Conservation (phyloP, 1,140 invertebrate genomes). For the Araneus ventricosus region DNA sequence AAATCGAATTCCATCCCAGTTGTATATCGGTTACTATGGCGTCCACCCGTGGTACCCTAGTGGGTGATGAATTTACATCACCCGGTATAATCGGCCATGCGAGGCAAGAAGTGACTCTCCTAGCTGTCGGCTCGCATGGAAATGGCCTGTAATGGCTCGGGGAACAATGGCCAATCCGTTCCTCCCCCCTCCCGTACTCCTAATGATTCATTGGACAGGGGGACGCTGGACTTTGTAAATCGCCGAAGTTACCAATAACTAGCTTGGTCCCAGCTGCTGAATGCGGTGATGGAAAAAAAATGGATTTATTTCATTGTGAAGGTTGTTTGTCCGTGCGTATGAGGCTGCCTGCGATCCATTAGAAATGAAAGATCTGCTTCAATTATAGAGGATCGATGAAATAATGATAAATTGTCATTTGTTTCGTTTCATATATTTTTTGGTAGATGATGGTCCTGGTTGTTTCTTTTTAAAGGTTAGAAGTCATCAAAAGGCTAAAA, state of each 20-base stretch:
- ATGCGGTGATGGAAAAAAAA: neutral
- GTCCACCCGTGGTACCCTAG: neutral
- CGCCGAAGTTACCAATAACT: neutral
- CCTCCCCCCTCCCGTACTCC: neutral
- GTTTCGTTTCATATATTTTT: neutral
- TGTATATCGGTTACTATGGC: conserved; percentile 28
- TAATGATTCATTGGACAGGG: conserved; percentile 42
- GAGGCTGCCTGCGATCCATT: neutral
- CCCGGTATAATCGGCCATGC: conserved; percentile 47
- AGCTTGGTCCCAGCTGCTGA: neutral
- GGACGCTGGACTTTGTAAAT: neutral
- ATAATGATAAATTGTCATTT: conserved; percentile 4
- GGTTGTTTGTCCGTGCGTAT: conserved; percentile 7
- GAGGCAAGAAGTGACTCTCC: neutral
- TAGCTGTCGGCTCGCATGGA: conserved; percentile 42
- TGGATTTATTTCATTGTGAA: neutral
- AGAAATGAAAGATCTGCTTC: neutral
- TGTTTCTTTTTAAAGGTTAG: neutral
- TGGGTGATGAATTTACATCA: conserved; percentile 63
- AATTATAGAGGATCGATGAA: neutral
- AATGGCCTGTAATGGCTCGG: conserved; percentile 40
- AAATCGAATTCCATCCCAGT: conserved; percentile 29
- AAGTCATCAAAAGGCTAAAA: neutral
- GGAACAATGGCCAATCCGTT: conserved; percentile 33
- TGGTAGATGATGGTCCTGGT: neutral